A percentile compares a stretch with the other conserved stretches of the same genome.
Evolutionary conservation across 2,113 vertebrate species (phyloP).

Genomic region (Neogobius melanostomus): DNA sequence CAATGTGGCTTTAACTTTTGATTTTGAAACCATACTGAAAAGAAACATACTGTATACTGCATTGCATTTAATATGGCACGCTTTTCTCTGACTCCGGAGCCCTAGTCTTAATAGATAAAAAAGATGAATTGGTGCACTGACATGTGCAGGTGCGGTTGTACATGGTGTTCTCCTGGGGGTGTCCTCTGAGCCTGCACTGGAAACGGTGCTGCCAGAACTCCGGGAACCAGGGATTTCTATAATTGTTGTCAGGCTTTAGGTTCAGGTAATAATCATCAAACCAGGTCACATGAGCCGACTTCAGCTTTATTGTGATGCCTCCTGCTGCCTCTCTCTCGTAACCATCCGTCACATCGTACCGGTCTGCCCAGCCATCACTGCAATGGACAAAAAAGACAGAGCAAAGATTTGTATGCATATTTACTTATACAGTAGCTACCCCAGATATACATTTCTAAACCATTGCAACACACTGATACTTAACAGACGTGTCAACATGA

Average conservation of each 20-base stretch:
- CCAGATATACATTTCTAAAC: no score
- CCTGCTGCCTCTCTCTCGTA: conserved; percentile 92
- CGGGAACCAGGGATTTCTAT: conserved; percentile 95
- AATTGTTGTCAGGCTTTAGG: conserved; percentile 89
- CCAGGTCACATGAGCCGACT: conserved; percentile 95
- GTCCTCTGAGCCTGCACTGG: conserved; percentile 89
- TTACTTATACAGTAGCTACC: no score
- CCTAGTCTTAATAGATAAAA: not conserved
- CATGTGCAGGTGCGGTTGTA: conserved; percentile 94
- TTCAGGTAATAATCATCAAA: conserved; percentile 97
- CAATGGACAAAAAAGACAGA: not conserved
- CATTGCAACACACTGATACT: no score
- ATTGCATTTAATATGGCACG: not conserved
- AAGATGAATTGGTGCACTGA: conserved; percentile 69
- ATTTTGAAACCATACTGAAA: no score
- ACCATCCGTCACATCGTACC: conserved; percentile 94
- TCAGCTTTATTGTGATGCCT: conserved; percentile 97
- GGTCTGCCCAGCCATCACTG: conserved; percentile 98
- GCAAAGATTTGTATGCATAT: no score
- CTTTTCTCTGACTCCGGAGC: not conserved
- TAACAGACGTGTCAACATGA: no score
- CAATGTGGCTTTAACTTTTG: not conserved
- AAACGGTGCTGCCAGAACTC: conserved; percentile 98
- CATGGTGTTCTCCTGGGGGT: conserved; percentile 85
- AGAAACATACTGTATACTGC: not conserved